Base-by-base conservation (phyloP, 2,113 vertebrate genomes). In the Campylomormyrus tamandua region DNA sequence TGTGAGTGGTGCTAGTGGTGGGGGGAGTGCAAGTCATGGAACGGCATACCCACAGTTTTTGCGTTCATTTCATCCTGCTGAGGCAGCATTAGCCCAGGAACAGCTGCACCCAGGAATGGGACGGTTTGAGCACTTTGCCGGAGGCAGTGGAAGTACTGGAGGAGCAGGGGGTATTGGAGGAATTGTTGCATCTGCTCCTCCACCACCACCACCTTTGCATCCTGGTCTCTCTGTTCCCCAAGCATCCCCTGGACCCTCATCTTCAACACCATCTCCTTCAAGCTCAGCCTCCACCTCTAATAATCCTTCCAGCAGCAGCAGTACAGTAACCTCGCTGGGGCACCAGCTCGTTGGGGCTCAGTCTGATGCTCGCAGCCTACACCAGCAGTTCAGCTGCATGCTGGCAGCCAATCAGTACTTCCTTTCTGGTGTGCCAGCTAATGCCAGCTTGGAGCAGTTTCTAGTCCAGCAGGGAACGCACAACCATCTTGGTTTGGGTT, bases 371-470 rank as follows among this genome's bases (percentile, higher is more conserved):
- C 95, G 96, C 10, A 96, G 95, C 93, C 95, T 96, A 92, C 96
- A 96, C 93, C 96, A 96, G 94, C 96, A 96, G 83, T 96, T 96
- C 93, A 96, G 96, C 92, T 96, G 96, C 94, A 96, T 96, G 96
- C 92, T 96, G 93, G 96, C 96, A 8, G 96, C 96, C 92, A 96
- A 96, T 95, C 96, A 96, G 90, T 96, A 96, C 94, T 96, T 96
- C 90, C 95, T 96, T 45, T 96, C 96, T 86, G 96, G 96, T 90
- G 96, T 96, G 91, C 96, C 96, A 90, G 92, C 96, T 89, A 96
- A 96, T 90, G 93, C 96, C 93, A 96, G 96, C 91, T 94, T 96
- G 94, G 96, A 96, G 90, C 96, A 96, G 89, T 96, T 96, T 93
- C 94, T 96, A 86, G 96, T 96, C 83, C 96, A 96, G 92, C 96